These are phyloP conservation scores for Hyphantria cunea DNA, from an alignment of 1,140 invertebrate genomes.

Conservation along the genomic window DNA sequence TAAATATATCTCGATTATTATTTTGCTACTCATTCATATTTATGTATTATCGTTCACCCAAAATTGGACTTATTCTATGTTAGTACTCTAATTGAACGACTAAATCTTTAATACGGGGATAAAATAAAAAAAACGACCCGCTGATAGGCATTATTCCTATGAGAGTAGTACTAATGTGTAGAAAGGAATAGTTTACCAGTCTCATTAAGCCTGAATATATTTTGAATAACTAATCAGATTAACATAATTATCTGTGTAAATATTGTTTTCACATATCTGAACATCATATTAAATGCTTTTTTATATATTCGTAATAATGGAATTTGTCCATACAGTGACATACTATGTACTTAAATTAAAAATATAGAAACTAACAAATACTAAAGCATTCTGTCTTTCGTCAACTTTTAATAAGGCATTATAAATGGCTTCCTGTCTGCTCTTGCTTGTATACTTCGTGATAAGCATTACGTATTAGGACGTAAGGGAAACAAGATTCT, in stretches of 20 bases:
- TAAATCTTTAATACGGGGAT: slow-evolving; percentile 5
- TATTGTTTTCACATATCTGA: slow-evolving; percentile 11
- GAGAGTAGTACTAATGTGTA: not conserved
- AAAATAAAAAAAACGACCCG: slow-evolving; percentile 2
- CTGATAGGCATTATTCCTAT: not conserved
- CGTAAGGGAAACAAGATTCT: slow-evolving; percentile 99
- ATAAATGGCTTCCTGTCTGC: slow-evolving; percentile 84
- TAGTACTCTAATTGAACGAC: slow-evolving; percentile 3
- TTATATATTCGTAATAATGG: slow-evolving; percentile 22
- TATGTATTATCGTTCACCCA: not conserved
- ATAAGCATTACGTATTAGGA: slow-evolving; percentile 97
- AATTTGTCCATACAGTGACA: slow-evolving; percentile 20
- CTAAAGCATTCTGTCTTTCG: slow-evolving; percentile 12
- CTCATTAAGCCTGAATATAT: slow-evolving; percentile 49
- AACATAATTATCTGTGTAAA: slow-evolving; percentile 1
- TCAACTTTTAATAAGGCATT: slow-evolving; percentile 36
- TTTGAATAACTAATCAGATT: slow-evolving; percentile 16
- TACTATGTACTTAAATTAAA: slow-evolving; percentile 58
- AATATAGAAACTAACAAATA: slow-evolving; percentile 5
- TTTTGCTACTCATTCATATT: not conserved
- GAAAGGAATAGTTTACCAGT: slow-evolving; percentile 58
- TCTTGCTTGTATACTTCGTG: slow-evolving; percentile 96
- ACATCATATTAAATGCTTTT: slow-evolving; percentile 1
- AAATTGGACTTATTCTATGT: slow-evolving; percentile 13
- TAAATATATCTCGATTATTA: slow-evolving; percentile 10